Evolutionary conservation across 2,888 invertebrate species (phyloP), one percentile per base, ranked within the genome.

Genomic region (Linnaemya vulpina): DNA sequence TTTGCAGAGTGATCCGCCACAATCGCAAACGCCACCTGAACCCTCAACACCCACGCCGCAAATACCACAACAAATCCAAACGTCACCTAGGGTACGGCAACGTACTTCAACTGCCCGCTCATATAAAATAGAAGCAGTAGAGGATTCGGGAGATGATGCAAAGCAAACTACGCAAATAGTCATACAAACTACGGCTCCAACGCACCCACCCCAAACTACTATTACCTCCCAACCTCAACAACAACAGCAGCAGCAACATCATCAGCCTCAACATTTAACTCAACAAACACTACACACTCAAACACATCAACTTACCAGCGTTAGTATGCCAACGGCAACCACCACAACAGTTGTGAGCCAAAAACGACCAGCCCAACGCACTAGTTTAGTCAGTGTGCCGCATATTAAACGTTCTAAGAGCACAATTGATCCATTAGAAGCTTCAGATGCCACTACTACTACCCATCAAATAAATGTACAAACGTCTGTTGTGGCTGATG

Each of bases 21-120:
- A 94, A 92, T 93, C 94, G 92, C 94, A 94, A 93, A 94, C 94
- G 90, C 94, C 94, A 92, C 94, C 94, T 92, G 94, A 94, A 93
- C 93, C 94, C 90, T 93, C 94, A 93, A 94, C 95, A 93, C 94
- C 94, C 93, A 94, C 93, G 93, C 94, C 93, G 92, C 91, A 91
- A 87, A 87, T 88, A 76, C 88, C 88, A 87, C 88, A 91, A 79
- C 88, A 88, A 88, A 88, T 90, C 87, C 88, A 91, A 82, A 88
- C 91, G 83, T 88, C 92, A 53, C 91, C 92, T 71, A 89, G 92
- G 60, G 89, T 90, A 77, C 90, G 91, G 74, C 90, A 90, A 84
- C 90, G 91, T 83, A 88, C 90, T 58, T 90, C 91, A 82, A 90
- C 91, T 82, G 88, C 88, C 74, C 89, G 89, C 63, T 88, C 89